Percentiles rank a stretch among this genome's conserved stretches.
These are phyloP conservation scores for Leptodactylus fuscus DNA, from an alignment of 2,113 vertebrate species.

Conservation along the genomic window DNA sequence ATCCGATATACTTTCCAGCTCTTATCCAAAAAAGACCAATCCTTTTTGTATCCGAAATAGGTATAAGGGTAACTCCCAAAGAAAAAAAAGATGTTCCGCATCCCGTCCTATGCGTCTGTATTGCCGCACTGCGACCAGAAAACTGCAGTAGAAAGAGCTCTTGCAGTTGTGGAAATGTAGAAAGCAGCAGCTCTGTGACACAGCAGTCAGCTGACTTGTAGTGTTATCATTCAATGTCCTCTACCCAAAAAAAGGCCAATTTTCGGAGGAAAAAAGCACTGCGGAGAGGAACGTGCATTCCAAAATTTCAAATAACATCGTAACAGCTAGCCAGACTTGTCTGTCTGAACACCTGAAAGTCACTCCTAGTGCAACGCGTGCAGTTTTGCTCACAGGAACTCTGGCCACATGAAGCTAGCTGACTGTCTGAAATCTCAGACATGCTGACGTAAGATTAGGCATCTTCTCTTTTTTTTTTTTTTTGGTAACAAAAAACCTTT, in stretches of 20 bases:
- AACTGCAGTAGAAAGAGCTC: slow-evolving; percentile 76
- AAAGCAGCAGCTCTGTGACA: slow-evolving; percentile 83
- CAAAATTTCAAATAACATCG: slow-evolving; percentile 52
- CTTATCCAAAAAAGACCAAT: slow-evolving; percentile 68
- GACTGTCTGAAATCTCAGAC: slow-evolving; percentile 62
- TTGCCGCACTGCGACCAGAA: slow-evolving; percentile 77
- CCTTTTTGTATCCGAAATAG: slow-evolving; percentile 60
- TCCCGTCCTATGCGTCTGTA: slow-evolving; percentile 73
- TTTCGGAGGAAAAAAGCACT: slow-evolving; percentile 66
- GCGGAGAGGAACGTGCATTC: slow-evolving; percentile 69
- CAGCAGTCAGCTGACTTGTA: slow-evolving; percentile 87
- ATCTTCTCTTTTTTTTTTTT: slow-evolving; percentile 58
- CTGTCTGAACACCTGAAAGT: slow-evolving; percentile 54
- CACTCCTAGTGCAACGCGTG: slow-evolving; percentile 38
- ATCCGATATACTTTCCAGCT: slow-evolving; percentile 71
- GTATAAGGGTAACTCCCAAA: slow-evolving; percentile 59
- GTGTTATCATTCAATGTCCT: slow-evolving; percentile 78
- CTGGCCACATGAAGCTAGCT: slow-evolving; percentile 60
- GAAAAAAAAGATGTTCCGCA: slow-evolving; percentile 67
- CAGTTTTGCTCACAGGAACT: slow-evolving; percentile 60
- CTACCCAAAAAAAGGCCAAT: slow-evolving; percentile 67
- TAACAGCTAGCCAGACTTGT: neutral
- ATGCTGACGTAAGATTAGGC: slow-evolving; percentile 62
- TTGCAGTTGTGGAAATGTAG: slow-evolving; percentile 78
- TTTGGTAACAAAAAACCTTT: slow-evolving; percentile 54